Conservation (phyloP, 2,888 invertebrate genomes). For the Drosophila demipolita region DNA sequence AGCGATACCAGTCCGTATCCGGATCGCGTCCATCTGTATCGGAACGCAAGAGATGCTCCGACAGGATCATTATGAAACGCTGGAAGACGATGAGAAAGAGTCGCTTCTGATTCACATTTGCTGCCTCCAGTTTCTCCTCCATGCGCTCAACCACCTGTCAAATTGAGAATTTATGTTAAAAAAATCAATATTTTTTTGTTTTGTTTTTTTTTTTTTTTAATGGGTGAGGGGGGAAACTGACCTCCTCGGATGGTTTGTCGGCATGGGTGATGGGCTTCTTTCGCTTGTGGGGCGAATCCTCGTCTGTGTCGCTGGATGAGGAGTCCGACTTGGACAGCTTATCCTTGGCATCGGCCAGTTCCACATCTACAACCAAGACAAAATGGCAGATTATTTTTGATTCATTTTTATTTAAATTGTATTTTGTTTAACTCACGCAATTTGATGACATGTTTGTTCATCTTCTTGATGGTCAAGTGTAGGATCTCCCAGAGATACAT, state of each 20-base stretch:
- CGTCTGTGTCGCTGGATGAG: slow-evolving; percentile 93
- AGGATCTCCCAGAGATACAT: slow-evolving; percentile 98
- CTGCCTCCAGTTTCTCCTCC: slow-evolving; percentile 97
- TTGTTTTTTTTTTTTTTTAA: not conserved
- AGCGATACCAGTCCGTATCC: slow-evolving; percentile 97
- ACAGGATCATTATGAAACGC: slow-evolving; percentile 98
- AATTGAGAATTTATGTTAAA: not conserved
- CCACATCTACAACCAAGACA: slow-evolving; percentile 86
- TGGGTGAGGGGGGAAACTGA: slow-evolving; percentile 60
- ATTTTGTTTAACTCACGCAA: slow-evolving; percentile 85
- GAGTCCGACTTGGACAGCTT: slow-evolving; percentile 93
- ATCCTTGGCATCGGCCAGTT: slow-evolving; percentile 94
- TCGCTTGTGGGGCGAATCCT: slow-evolving; percentile 87
- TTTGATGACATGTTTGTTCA: slow-evolving; percentile 97
- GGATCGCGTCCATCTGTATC: slow-evolving; percentile 97
- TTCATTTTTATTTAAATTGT: not conserved
- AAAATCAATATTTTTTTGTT: accelerated
- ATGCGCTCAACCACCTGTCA: slow-evolving; percentile 94
- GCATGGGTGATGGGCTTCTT: slow-evolving; percentile 84
- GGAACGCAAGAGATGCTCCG: slow-evolving; percentile 96
- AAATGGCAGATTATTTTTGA: not conserved
- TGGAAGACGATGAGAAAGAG: slow-evolving; percentile 98
- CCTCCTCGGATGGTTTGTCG: slow-evolving; percentile 89
- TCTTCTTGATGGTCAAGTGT: slow-evolving; percentile 97
- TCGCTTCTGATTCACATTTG: slow-evolving; percentile 98